phyloP scores from a whole-genome alignment of 1,140 invertebrate genomes.

The Zaprionus nigranus region DNA sequence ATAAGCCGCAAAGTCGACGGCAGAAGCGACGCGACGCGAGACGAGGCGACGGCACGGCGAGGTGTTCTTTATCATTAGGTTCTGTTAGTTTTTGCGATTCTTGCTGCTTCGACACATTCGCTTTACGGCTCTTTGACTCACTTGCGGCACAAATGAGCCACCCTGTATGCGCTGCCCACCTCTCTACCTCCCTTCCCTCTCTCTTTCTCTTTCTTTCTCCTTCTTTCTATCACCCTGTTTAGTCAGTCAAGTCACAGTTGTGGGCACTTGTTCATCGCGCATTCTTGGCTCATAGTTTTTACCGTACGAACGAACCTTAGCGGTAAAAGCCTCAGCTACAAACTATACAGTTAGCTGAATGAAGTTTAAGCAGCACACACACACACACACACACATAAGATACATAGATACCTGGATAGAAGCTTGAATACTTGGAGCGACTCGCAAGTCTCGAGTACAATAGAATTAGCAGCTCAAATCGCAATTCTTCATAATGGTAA shows the following conservation, averaged over 20 bases:
- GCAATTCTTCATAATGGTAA: conserved; percentile 37
- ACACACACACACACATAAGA: conserved; percentile 6
- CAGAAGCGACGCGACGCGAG: background rate
- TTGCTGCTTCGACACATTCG: conserved; percentile 71
- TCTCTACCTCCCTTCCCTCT: background rate
- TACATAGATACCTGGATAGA: conserved; percentile 26
- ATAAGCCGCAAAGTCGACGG: conserved; percentile 69
- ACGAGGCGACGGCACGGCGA: conserved; percentile 25
- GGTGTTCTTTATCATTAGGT: conserved; percentile 81
- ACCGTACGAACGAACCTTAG: conserved; percentile 83
- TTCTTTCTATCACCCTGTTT: conserved; percentile 11
- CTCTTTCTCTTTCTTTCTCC: background rate
- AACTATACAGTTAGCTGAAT: conserved; percentile 82
- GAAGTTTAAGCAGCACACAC: conserved; percentile 31
- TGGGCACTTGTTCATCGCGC: conserved; percentile 37
- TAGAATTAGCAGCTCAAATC: conserved; percentile 1
- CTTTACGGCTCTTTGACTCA: conserved; percentile 75
- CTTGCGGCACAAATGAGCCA: conserved; percentile 65
- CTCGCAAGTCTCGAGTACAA: conserved; percentile 11
- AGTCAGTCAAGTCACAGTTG: conserved; percentile 50
- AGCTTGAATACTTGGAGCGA: conserved; percentile 23
- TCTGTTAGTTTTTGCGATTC: conserved; percentile 79
- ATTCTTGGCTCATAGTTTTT: conserved; percentile 75
- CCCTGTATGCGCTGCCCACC: background rate
- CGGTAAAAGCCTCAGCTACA: conserved; percentile 83